Evolutionary conservation across 1,140 invertebrate genomes (phyloP).

Genomic region (Hormaphis cornu): DNA sequence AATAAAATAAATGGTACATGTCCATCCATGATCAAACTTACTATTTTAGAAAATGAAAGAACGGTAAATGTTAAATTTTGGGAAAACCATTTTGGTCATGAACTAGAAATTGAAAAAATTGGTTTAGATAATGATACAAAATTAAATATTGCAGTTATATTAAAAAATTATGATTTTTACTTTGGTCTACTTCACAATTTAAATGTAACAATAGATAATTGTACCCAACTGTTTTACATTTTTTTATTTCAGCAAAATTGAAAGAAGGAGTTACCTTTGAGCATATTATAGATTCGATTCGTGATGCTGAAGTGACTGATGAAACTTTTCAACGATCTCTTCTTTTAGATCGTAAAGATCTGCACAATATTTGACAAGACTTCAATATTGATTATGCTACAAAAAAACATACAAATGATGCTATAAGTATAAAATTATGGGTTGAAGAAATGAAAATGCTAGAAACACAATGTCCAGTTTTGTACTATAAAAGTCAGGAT

Average conservation of each 20-base stretch:
- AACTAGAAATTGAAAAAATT: background rate
- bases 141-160: constrained; percentile 3
- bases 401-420: constrained; percentile 9
- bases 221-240: too few relatives aligned
- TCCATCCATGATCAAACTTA: constrained; percentile 5
- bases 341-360: constrained; percentile 5
- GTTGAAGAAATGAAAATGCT: constrained; percentile 3
- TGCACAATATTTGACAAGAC: constrained; percentile 11
- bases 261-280: constrained; percentile 4
- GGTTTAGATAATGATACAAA: background rate
- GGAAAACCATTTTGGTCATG: constrained; percentile 8
- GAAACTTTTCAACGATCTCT: background rate
- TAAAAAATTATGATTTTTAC: background rate
- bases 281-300: constrained; percentile 2
- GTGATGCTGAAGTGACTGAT: background rate
- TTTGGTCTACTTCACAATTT: background rate
- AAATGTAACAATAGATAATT: too few relatives aligned
- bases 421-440: constrained; percentile 19
- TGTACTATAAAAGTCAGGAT: background rate
- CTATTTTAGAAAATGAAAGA: background rate
- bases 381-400: background rate
- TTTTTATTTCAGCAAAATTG: constrained; percentile 19
- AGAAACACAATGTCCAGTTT: background rate
- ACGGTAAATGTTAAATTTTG: background rate
- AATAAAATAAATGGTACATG: constrained; percentile 13